Evolutionary conservation across 2,888 invertebrate genomes (phyloP).

Genomic region (Capitulum mitella): DNA sequence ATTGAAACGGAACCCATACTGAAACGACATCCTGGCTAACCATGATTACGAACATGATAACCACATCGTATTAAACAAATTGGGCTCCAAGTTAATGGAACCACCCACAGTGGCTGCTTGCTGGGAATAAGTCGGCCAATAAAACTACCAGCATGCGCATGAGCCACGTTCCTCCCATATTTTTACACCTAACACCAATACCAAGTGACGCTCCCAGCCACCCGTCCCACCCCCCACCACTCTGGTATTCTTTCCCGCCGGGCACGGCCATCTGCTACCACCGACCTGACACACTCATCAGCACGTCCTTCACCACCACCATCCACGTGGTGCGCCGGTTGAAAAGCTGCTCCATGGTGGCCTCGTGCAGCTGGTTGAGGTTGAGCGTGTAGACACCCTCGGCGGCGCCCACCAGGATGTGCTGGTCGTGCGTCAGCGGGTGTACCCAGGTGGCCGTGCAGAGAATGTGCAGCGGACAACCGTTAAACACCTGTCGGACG

Average conservation of each 20-base stretch:
- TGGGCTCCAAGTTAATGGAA: too few species aligned
- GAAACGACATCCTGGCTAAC: too few species aligned
- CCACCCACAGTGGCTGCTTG: too few species aligned
- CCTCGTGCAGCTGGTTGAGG: constrained; percentile 92
- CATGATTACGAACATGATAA: too few species aligned
- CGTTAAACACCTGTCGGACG: constrained; percentile 96
- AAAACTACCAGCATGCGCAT: too few species aligned
- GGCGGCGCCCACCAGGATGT: constrained; percentile 90
- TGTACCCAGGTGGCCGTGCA: constrained; percentile 98
- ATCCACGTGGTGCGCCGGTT: constrained; percentile 93
- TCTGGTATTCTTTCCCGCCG: not conserved
- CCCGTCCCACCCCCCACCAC: not conserved
- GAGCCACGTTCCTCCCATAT: too few species aligned
- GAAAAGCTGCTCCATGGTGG: constrained; percentile 91
- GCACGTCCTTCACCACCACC: constrained; percentile 94
- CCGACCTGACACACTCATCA: constrained; percentile 90
- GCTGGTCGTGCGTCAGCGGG: constrained; percentile 92
- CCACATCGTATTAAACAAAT: too few species aligned
- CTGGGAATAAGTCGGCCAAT: too few species aligned
- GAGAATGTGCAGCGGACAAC: constrained; percentile 89
- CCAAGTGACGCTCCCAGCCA: too few species aligned
- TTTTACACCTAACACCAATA: too few species aligned
- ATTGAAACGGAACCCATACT: too few species aligned
- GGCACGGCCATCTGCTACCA: not conserved
- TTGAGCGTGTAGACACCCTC: constrained; percentile 98